A percentile compares a stretch with the other conserved stretches of the same genome.
These are phyloP conservation scores for Hirtodrosophila alboralis DNA, from an alignment of 2,888 invertebrate genomes.

Conservation along the genomic window DNA sequence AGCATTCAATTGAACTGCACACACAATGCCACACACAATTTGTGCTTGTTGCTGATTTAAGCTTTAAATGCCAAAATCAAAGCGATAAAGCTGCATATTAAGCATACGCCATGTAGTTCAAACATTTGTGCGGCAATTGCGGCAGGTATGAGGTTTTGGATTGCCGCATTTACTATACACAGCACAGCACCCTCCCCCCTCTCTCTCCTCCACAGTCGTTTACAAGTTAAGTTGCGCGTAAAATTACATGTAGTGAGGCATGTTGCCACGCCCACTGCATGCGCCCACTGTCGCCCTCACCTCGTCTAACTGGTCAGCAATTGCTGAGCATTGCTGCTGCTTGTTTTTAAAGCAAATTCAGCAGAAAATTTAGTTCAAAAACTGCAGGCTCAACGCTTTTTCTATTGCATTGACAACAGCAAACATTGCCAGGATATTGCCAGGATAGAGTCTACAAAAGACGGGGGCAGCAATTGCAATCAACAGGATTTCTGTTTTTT, in stretches of 20 bases:
- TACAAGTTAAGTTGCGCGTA: conserved; percentile 82
- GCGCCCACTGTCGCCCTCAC: not conserved
- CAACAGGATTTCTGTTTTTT: conserved; percentile 21
- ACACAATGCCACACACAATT: conserved; percentile 34
- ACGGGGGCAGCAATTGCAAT: conserved; percentile 29
- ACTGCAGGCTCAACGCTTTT: conserved; percentile 75
- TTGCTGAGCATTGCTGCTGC: conserved; percentile 47
- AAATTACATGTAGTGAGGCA: conserved; percentile 81
- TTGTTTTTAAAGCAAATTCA: conserved; percentile 74
- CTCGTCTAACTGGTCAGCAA: conserved; percentile 69
- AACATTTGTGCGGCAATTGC: conserved; percentile 60
- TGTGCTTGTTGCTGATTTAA: conserved; percentile 55
- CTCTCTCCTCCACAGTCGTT: conserved; percentile 27
- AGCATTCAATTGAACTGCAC: conserved; percentile 29
- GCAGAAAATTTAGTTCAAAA: conserved; percentile 77
- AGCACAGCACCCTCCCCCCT: conserved; percentile 1
- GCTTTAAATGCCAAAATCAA: conserved; percentile 73
- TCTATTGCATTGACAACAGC: conserved; percentile 56
- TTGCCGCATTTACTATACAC: not conserved
- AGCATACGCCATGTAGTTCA: conserved; percentile 70
- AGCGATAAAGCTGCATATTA: conserved; percentile 57
- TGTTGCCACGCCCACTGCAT: conserved; percentile 55
- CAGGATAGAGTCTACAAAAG: too few species aligned
- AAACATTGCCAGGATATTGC: conserved; percentile 27
- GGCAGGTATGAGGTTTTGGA: conserved; percentile 8